A percentile compares a stretch with the other conserved stretches of the same genome.
phyloP scores from a whole-genome alignment of 2,113 vertebrate species.

The Pongo abelii region DNA sequence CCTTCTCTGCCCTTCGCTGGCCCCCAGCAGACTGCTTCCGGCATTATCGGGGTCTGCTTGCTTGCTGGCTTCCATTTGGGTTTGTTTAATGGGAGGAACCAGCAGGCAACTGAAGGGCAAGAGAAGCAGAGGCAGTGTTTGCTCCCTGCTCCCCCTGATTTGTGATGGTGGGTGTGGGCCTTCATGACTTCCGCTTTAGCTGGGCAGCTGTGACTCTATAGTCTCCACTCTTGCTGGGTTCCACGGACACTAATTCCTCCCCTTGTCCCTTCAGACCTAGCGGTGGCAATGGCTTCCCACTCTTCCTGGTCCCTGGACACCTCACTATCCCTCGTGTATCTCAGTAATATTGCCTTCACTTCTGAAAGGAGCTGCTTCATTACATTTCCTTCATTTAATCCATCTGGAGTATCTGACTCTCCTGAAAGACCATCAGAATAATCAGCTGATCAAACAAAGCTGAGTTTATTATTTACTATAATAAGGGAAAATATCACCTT shows the following conservation, averaged over 20 bases:
- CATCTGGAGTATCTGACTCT: not conserved
- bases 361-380: not conserved
- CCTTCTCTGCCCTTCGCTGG: not conserved
- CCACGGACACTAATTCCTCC: not conserved
- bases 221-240: not conserved
- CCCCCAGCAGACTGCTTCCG: not conserved
- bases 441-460: not conserved
- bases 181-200: not conserved
- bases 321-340: not conserved
- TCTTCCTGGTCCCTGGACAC: not conserved
- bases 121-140: not conserved
- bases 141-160: not conserved
- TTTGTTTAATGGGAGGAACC: not conserved
- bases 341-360: not conserved
- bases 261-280: not conserved
- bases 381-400: not conserved
- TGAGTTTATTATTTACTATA: not conserved
- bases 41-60: too few species aligned
- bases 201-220: not conserved
- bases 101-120: not conserved
- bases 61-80: not conserved
- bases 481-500: not conserved
- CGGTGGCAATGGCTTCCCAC: not conserved
- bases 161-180: not conserved
- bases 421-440: not conserved